Conservation (phyloP, 1,140 invertebrate species). For the Dendrolimus kikuchii region DNA sequence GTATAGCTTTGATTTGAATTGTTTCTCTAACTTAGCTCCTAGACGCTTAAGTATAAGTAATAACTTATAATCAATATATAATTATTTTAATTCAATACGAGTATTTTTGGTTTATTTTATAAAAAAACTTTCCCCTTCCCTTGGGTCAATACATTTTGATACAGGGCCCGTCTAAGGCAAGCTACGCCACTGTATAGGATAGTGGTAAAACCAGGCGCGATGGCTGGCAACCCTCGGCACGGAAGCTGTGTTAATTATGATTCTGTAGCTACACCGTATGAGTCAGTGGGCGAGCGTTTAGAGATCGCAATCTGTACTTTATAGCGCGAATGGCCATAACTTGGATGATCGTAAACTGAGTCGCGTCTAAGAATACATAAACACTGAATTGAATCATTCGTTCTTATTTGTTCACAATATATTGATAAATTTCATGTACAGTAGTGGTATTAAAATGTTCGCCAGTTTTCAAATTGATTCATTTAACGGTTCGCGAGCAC, state of each 20-base stretch:
- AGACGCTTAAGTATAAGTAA: too few species aligned
- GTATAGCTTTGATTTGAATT: too few species aligned
- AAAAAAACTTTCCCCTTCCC: too few species aligned
- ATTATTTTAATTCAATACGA: too few species aligned
- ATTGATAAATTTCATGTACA: background rate
- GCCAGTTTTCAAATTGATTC: background rate
- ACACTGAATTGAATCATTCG: constrained; percentile 6
- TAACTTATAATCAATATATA: too few species aligned
- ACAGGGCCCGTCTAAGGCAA: too few species aligned
- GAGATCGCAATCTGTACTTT: constrained; percentile 24
- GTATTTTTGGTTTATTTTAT: too few species aligned
- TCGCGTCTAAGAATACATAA: constrained; percentile 19
- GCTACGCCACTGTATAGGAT: too few species aligned
- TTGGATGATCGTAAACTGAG: constrained; percentile 17
- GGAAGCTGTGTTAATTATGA: constrained; percentile 4
- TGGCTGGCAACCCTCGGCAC: background rate
- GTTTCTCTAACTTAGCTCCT: too few species aligned
- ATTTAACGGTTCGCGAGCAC: too few species aligned
- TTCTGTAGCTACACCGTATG: constrained; percentile 1
- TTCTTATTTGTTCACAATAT: background rate
- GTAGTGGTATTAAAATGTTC: background rate
- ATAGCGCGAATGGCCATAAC: constrained; percentile 16
- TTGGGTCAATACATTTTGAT: too few species aligned
- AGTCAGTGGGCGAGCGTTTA: constrained; percentile 12
- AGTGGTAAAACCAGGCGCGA: background rate